Percentiles rank a stretch among this genome's conserved stretches.
Conservation (phyloP, 2,113 vertebrate genomes). For the Todiramphus saurophagus region DNA sequence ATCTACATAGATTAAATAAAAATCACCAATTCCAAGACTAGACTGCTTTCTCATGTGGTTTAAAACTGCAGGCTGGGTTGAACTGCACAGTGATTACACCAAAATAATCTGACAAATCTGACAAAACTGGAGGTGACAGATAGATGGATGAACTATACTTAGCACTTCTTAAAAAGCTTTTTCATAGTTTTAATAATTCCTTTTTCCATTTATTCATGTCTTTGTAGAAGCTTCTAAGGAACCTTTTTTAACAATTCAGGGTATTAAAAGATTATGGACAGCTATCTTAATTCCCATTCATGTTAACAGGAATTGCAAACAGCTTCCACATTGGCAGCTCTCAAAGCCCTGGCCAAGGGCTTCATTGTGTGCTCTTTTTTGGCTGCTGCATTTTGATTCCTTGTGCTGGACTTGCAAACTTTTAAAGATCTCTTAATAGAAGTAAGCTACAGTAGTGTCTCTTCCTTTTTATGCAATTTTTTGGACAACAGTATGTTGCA, state of each 20-base stretch:
- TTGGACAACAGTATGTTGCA: rapidly evolving
- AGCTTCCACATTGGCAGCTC: neutral
- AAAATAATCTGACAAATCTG: neutral
- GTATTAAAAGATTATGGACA: neutral
- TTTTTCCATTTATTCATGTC: neutral
- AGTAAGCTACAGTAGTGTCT: neutral
- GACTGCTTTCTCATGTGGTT: neutral
- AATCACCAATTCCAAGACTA: neutral
- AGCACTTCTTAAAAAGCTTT: neutral
- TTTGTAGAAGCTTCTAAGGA: neutral
- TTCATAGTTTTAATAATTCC: neutral
- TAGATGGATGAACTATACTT: neutral
- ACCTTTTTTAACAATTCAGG: rapidly evolving
- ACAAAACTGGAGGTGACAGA: neutral
- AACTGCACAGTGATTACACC: neutral
- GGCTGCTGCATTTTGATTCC: neutral
- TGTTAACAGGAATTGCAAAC: neutral
- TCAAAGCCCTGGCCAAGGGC: neutral
- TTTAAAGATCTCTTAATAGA: neutral
- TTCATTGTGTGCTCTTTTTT: neutral
- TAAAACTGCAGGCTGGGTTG: neutral
- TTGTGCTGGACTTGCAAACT: neutral
- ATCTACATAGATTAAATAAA: neutral
- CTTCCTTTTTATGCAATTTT: neutral
- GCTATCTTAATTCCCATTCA: neutral